phyloP scores from a whole-genome alignment of 2,797 vertebrate species.

The Pantherophis vulpinus region DNA sequence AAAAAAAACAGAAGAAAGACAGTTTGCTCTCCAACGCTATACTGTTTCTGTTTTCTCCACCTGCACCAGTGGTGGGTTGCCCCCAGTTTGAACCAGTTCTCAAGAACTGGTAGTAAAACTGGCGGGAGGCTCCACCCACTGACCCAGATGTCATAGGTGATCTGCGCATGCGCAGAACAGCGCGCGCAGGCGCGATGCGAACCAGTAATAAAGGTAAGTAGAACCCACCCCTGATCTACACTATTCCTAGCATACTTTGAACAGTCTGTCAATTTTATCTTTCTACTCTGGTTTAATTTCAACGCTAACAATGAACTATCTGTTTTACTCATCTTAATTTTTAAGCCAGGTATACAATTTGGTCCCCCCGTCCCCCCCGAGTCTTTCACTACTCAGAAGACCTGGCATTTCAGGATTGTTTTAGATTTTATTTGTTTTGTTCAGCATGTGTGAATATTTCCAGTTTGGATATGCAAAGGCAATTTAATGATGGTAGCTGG shows the following conservation, averaged over 20 bases:
- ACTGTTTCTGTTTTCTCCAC: not conserved
- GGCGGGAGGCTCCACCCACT: too few species aligned
- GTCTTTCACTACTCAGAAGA: not conserved
- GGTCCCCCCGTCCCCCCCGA: rapidly evolving
- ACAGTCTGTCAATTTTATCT: not conserved
- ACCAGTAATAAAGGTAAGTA: too few species aligned
- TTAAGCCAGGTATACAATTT: not conserved
- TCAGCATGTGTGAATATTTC: not conserved
- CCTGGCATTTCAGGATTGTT: not conserved
- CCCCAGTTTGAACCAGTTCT: too few species aligned
- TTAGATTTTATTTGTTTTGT: not conserved
- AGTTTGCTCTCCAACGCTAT: not conserved
- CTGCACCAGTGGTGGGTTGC: too few species aligned
- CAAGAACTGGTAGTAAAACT: too few species aligned
- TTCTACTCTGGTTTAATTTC: not conserved
- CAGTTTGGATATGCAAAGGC: not conserved
- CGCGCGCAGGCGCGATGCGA: too few species aligned
- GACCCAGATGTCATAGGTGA: too few species aligned
- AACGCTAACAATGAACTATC: not conserved
- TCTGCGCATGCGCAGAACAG: too few species aligned
- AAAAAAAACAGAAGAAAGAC: not conserved
- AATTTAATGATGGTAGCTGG: not conserved
- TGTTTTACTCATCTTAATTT: not conserved
- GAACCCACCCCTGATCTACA: not conserved
- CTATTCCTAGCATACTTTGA: not conserved